phyloP scores from a whole-genome alignment of 2,113 vertebrate species.

The Hirundichthys speculiger region DNA sequence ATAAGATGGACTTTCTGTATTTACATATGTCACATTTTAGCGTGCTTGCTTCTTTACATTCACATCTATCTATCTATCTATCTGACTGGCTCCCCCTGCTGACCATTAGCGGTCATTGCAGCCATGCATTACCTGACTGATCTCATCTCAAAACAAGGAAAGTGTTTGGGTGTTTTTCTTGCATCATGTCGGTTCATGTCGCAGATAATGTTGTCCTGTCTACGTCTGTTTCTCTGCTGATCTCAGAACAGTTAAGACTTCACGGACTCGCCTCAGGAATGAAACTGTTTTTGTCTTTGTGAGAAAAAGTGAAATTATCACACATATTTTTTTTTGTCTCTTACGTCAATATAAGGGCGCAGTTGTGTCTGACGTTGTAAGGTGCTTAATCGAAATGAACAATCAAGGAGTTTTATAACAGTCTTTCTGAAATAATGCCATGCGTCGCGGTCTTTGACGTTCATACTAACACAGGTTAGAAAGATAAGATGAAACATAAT shows the following conservation, averaged over 20 bases:
- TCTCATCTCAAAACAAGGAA: constrained; percentile 8
- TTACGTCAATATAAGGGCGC: constrained; percentile 62
- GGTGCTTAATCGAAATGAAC: constrained; percentile 48
- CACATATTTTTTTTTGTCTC: constrained; percentile 1
- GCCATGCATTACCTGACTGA: neutral
- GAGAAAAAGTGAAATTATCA: constrained; percentile 1
- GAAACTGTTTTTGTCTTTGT: neutral
- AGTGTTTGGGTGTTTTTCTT: neutral
- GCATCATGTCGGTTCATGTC: neutral
- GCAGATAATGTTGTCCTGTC: neutral
- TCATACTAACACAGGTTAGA: no score
- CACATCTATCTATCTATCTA: neutral
- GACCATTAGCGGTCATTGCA: constrained; percentile 29
- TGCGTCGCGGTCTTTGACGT: no score
- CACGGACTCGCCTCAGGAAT: constrained; percentile 4
- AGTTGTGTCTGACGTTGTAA: constrained; percentile 44
- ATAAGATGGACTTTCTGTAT: no score
- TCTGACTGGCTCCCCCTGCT: constrained; percentile 52
- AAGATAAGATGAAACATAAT: no score
- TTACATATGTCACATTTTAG: no score
- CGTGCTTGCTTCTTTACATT: no score
- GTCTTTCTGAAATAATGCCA: neutral
- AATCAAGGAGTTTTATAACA: neutral
- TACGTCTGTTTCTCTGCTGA: neutral
- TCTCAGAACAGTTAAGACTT: no score